phyloP scores from a whole-genome alignment of 2,888 invertebrate species.

The Coremacera marginata region DNA sequence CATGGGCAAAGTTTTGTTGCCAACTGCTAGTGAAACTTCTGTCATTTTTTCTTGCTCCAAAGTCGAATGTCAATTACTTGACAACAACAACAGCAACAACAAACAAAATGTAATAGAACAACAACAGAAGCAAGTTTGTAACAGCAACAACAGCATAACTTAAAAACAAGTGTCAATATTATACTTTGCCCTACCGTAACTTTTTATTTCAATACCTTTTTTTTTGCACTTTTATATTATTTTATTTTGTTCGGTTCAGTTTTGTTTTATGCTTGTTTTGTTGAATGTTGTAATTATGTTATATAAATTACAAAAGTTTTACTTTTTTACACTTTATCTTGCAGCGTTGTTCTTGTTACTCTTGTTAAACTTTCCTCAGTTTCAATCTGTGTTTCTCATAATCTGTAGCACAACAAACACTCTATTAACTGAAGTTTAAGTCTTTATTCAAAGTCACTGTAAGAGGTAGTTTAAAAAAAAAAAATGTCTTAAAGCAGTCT shows the following conservation, averaged over 20 bases:
- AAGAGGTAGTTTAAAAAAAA: slow-evolving; percentile 26
- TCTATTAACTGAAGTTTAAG: slow-evolving; percentile 57
- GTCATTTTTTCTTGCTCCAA: background rate
- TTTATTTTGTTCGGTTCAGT: slow-evolving; percentile 36
- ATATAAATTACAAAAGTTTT: slow-evolving; percentile 65
- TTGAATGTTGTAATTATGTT: slow-evolving; percentile 62
- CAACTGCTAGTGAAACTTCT: slow-evolving; percentile 31
- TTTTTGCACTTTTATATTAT: slow-evolving; percentile 6
- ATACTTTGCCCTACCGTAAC: background rate
- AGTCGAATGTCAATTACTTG: slow-evolving; percentile 32
- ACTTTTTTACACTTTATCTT: slow-evolving; percentile 47
- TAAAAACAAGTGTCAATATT: slow-evolving; percentile 55
- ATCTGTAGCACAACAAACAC: slow-evolving; percentile 53
- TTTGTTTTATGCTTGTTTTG: slow-evolving; percentile 37
- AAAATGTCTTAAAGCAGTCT: no score
- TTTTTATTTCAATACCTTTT: slow-evolving; percentile 19
- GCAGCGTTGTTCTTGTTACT: slow-evolving; percentile 44
- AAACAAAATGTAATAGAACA: background rate
- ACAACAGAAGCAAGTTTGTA: background rate
- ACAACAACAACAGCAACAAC: slow-evolving; percentile 20
- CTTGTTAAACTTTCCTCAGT: slow-evolving; percentile 46
- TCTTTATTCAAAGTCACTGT: slow-evolving; percentile 39
- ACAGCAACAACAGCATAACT: background rate
- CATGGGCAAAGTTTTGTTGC: background rate
- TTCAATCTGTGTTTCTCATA: slow-evolving; percentile 59